A percentile compares a stretch with the other conserved stretches of the same genome.
Evolutionary conservation across 2,113 vertebrate genomes (phyloP).

Genomic region (Grantiella picta): DNA sequence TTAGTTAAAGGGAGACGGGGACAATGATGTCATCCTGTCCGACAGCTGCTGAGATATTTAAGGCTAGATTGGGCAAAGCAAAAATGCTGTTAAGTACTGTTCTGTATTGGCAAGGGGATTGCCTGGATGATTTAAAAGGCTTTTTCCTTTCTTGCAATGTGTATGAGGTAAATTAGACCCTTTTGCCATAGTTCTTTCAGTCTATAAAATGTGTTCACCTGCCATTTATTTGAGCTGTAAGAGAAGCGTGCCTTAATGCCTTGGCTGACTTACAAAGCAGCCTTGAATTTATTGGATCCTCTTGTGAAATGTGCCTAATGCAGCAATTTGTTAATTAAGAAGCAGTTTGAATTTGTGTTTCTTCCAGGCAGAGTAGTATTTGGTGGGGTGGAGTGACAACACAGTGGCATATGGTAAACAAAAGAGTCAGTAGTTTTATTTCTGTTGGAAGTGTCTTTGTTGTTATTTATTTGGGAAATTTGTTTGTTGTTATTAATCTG

Average conservation of each 20-base stretch:
- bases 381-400: not conserved
- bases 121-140: constrained; percentile 37
- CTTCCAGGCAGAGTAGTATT: not conserved
- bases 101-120: constrained; percentile 29
- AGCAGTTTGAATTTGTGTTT: constrained; percentile 15
- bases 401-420: not conserved
- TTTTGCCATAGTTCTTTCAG: constrained; percentile 20
- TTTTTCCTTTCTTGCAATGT: constrained; percentile 21
- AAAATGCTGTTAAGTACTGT: not conserved
- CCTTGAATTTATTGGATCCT: constrained; percentile 38
- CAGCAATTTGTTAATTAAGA: constrained; percentile 43
- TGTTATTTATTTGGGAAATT: not conserved
- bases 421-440: not conserved
- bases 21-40: not conserved
- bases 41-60: constrained; percentile 3
- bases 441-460: not conserved
- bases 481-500: not conserved
- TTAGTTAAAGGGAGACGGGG: not conserved
- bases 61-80: not conserved
- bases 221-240: constrained; percentile 27
- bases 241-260: constrained; percentile 31
- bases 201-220: constrained; percentile 54
- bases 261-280: constrained; percentile 31
- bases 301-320: constrained; percentile 35
- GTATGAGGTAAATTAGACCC: constrained; percentile 35